These are phyloP conservation scores for Hofmannophila pseudospretella DNA, from an alignment of 2,888 invertebrate genomes.

Conservation along the genomic window DNA sequence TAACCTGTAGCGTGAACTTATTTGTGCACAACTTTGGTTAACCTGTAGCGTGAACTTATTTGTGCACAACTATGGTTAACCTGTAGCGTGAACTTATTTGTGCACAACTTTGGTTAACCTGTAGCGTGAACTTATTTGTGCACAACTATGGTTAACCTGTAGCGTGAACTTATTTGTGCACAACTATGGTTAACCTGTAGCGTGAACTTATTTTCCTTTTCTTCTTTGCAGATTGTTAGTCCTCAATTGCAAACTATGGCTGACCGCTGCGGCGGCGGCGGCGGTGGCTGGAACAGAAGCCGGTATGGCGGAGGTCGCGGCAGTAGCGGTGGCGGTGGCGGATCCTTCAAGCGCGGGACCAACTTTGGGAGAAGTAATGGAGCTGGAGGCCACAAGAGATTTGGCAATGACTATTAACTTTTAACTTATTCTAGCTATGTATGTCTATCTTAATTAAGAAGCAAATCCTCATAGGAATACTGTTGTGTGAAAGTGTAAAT, in stretches of 20 bases:
- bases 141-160: too few species aligned
- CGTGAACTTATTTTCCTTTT: not conserved
- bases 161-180: too few species aligned
- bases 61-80: too few species aligned
- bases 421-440: conserved; percentile 18
- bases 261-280: conserved; percentile 80
- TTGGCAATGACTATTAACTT: conserved; percentile 57
- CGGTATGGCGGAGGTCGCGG: conserved; percentile 62
- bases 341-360: conserved; percentile 68
- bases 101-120: too few species aligned
- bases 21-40: too few species aligned
- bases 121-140: too few species aligned
- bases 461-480: conserved; percentile 63
- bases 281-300: conserved; percentile 77
- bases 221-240: conserved; percentile 81
- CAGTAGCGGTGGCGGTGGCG: conserved; percentile 66
- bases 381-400: conserved; percentile 61
- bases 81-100: too few species aligned
- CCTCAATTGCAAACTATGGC: conserved; percentile 91
- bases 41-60: too few species aligned
- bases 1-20: too few species aligned
- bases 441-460: conserved; percentile 21
- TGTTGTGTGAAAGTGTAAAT: conserved; percentile 43
- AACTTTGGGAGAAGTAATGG: conserved; percentile 63
- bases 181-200: too few species aligned